phyloP scores from a whole-genome alignment of 2,113 vertebrate genomes.

The Struthidea cinerea region DNA sequence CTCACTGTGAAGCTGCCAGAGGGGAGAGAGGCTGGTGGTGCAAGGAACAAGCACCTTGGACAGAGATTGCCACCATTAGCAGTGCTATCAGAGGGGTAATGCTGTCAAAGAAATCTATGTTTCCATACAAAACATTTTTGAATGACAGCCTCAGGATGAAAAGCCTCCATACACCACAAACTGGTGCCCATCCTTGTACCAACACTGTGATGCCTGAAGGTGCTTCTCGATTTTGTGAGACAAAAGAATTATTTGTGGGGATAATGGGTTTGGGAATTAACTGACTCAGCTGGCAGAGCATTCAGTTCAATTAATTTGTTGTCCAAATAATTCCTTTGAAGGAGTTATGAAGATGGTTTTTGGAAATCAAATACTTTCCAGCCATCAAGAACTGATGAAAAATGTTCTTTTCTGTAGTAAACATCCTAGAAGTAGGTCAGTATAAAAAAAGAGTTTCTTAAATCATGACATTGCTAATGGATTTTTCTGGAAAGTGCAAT shows the following conservation, averaged over 20 bases:
- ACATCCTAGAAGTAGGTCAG: background rate
- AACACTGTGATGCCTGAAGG: background rate
- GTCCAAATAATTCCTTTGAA: background rate
- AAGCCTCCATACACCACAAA: background rate
- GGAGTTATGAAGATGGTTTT: background rate
- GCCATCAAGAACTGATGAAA: background rate
- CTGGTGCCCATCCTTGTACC: accelerated
- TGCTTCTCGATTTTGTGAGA: background rate
- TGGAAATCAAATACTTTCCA: background rate
- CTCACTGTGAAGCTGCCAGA: background rate
- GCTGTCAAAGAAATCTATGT: background rate
- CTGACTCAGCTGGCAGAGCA: background rate
- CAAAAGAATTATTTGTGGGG: background rate
- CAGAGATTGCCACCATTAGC: background rate
- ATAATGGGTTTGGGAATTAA: background rate
- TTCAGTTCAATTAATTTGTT: background rate
- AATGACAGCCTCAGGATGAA: background rate
- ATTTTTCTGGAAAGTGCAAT: background rate
- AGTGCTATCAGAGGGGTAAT: accelerated
- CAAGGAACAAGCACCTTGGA: constrained; percentile 47
- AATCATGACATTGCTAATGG: background rate
- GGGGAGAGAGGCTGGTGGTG: background rate
- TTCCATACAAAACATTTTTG: background rate
- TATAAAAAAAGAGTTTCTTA: background rate
- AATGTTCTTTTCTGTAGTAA: background rate